Evolutionary conservation across 2,888 invertebrate genomes (phyloP), one percentile per base, ranked within the genome.

Genomic region (Mechanitis mazaeus): DNA sequence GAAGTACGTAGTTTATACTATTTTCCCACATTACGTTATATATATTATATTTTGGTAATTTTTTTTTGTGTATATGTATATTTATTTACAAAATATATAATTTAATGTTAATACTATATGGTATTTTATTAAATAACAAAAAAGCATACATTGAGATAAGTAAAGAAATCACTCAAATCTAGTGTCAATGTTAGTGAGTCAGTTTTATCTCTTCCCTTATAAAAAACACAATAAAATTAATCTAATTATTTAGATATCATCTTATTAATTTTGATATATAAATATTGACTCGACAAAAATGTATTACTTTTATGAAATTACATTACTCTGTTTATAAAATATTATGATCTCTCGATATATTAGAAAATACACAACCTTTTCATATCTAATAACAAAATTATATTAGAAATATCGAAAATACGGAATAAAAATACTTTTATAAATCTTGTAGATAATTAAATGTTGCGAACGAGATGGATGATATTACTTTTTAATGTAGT

Each of bases 361-460:
- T 31, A 50, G 5, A 50, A 50, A 31, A 50, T 47, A 47, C 47
- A 47, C n/a, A 12, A 58, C 53, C 50, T 58, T 42, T 53, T 58
- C 38, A 53, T 58, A 45, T 33, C n/a, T 9, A 58, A 58, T 38
- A 35, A 46, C n/a, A 57, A 20, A 20, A 50, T 33, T n/a, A 11
- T 50, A 50, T 58, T 33, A 47, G 6, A 20, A 33, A 33, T 7
- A 46, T 12, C 50, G 42, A 50, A 50, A 50, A 50, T 46, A 7
- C 11, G 46, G 46, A n/a, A 45, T 7, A 56, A 12, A 33, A 20
- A 46, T 33, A n/a, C n/a, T 31, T 33, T 5, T 33, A 33, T 9
- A 47, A 46, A 56, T 56, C 56, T 56, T 7, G 9, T n/a, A 55
- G 33, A 33, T 60, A 45, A 54, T 42, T 54, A 55, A 60, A 60